A percentile compares a stretch with the other conserved stretches of the same genome.
phyloP scores from a whole-genome alignment of 2,113 vertebrate species.

The Sakesphorus luctuosus region DNA sequence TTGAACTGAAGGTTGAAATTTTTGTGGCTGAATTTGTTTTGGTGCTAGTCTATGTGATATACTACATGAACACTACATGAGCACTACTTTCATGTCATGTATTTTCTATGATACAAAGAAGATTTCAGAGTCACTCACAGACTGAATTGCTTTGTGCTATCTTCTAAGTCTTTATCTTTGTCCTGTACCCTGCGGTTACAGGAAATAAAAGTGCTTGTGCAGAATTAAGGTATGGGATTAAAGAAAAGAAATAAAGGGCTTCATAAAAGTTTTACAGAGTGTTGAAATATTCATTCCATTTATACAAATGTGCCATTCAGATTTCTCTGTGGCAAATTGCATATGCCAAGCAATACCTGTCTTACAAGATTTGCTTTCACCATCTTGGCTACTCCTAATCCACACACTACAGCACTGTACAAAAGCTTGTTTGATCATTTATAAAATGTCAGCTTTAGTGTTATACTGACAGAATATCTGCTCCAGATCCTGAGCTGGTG shows the following conservation, averaged over 20 bases:
- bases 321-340: slow-evolving; percentile 29
- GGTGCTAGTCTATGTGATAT: neutral
- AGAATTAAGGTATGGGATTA: slow-evolving; percentile 13
- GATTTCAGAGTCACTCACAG: neutral
- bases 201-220: neutral
- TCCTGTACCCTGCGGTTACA: neutral
- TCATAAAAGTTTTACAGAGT: slow-evolving; percentile 52
- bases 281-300: slow-evolving; percentile 49
- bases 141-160: neutral
- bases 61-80: neutral
- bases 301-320: slow-evolving; percentile 40
- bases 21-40: neutral
- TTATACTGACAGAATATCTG: neutral
- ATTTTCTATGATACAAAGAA: neutral
- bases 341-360: neutral
- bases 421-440: slow-evolving; percentile 7
- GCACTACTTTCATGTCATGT: neutral
- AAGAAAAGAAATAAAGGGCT: slow-evolving; percentile 17
- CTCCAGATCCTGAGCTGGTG: neutral
- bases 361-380: slow-evolving; percentile 12
- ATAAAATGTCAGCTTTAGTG: neutral
- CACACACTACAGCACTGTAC: neutral
- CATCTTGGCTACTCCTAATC: neutral
- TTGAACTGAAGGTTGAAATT: neutral
- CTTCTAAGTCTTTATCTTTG: neutral